Evolutionary conservation across 1,140 invertebrate species (phyloP).

Genomic region (Conopomorpha cramerella): DNA sequence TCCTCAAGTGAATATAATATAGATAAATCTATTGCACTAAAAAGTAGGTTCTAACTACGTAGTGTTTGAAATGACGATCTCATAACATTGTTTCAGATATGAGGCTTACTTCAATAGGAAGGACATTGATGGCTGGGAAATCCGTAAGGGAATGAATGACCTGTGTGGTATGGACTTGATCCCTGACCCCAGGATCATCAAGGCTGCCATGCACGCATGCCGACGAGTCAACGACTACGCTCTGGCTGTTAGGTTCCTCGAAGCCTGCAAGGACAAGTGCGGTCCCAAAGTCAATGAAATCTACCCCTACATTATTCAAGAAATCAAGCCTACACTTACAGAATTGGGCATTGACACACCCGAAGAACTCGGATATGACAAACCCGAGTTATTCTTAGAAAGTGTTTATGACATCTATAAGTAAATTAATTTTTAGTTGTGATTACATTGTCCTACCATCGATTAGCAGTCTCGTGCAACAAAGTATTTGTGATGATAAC

Average conservation of each 20-base stretch:
- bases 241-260: conserved; percentile 89
- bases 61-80: too few species aligned
- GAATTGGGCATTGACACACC: conserved; percentile 94
- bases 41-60: too few species aligned
- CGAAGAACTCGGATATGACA: conserved; percentile 96
- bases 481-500: too few species aligned
- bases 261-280: conserved; percentile 90
- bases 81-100: conserved; percentile 63
- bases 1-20: conserved; percentile 2
- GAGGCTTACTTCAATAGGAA: conserved; percentile 84
- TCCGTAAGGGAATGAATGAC: conserved; percentile 86
- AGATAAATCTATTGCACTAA: too few species aligned
- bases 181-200: conserved; percentile 92
- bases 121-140: conserved; percentile 96
- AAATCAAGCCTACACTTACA: conserved; percentile 89
- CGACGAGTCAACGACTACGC: conserved; percentile 93
- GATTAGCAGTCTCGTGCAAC: too few species aligned
- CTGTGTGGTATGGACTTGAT: conserved; percentile 88
- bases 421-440: too few species aligned
- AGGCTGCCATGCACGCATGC: conserved; percentile 90
- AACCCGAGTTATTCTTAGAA: conserved; percentile 89
- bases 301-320: conserved; percentile 91
- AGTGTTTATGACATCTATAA: conserved; percentile 72
- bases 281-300: conserved; percentile 78
- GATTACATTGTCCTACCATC: too few species aligned